phyloP scores from a whole-genome alignment of 2,797 vertebrate genomes.

The Neosilurus hyrtlii region DNA sequence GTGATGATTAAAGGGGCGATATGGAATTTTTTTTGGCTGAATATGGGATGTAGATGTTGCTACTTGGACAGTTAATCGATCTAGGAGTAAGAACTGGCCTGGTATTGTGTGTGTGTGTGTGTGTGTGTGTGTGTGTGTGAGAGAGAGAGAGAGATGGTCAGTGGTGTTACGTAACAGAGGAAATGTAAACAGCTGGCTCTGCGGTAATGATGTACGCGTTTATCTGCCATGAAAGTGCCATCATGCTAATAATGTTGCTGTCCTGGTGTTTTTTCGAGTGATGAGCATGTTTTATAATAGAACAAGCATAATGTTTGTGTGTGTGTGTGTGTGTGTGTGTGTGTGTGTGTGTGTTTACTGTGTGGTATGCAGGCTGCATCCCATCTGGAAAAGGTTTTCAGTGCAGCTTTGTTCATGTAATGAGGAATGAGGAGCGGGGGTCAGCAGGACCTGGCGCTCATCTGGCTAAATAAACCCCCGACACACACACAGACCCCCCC shows the following conservation, averaged over 20 bases:
- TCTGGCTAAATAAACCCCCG: slow-evolving; percentile 53
- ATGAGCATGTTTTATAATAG: not conserved
- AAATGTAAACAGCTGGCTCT: slow-evolving; percentile 20
- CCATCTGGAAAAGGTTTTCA: slow-evolving; percentile 72
- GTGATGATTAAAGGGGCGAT: not conserved
- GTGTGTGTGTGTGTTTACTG: slow-evolving; percentile 52
- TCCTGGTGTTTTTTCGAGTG: not conserved
- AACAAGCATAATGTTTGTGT: not conserved
- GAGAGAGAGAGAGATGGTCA: not conserved
- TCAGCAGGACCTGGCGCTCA: slow-evolving; percentile 62
- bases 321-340: slow-evolving; percentile 12
- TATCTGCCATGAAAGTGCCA: not conserved
- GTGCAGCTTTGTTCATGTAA: slow-evolving; percentile 71
- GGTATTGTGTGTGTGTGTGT: slow-evolving; percentile 28
- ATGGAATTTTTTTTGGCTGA: not conserved
- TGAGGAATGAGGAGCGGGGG: slow-evolving; percentile 65
- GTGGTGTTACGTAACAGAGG: slow-evolving; percentile 24
- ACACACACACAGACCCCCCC: slow-evolving; percentile 32
- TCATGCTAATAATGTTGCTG: no score
- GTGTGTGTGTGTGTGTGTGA: not conserved
- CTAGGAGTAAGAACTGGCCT: not conserved
- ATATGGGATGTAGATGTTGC: not conserved
- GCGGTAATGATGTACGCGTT: not conserved
- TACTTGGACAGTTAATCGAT: not conserved
- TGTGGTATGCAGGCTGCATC: slow-evolving; percentile 65